A percentile compares a stretch with the other conserved stretches of the same genome.
Evolutionary conservation across 1,140 invertebrate species (phyloP).

Genomic region (Drosophila baimaii): DNA sequence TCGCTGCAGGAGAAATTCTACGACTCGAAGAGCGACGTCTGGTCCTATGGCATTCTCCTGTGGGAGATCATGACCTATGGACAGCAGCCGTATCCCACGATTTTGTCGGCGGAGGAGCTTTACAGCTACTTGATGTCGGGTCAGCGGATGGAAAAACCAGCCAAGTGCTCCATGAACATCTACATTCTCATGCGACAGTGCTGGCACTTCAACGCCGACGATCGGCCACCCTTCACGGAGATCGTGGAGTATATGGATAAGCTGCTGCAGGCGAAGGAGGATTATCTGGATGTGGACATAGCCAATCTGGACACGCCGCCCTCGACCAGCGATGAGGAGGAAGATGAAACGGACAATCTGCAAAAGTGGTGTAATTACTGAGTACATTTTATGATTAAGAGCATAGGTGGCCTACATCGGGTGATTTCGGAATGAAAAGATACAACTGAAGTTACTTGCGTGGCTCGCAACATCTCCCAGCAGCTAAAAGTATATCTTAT

Average conservation of each 20-base stretch:
- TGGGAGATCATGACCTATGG: constrained; percentile 98
- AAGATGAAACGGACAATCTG: constrained; percentile 82
- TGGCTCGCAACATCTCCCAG: too few species aligned
- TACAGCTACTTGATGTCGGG: constrained; percentile 94
- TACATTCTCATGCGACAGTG: constrained; percentile 97
- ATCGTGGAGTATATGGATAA: constrained; percentile 95
- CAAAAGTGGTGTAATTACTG: constrained; percentile 71
- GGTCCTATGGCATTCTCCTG: constrained; percentile 96
- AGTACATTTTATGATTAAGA: not conserved
- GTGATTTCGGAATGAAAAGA: too few species aligned
- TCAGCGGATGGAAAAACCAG: constrained; percentile 97
- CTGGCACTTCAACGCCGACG: constrained; percentile 95
- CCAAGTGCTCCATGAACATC: constrained; percentile 95
- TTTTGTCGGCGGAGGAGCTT: constrained; percentile 90
- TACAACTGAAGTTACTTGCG: not conserved
- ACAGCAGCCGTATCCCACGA: constrained; percentile 94
- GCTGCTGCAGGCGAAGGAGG: constrained; percentile 94
- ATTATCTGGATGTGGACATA: constrained; percentile 94
- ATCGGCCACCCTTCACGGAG: constrained; percentile 94
- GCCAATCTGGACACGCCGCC: constrained; percentile 93
- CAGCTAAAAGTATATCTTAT: not conserved
- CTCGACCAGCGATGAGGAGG: constrained; percentile 90
- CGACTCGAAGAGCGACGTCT: constrained; percentile 98
- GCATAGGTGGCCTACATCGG: too few species aligned
- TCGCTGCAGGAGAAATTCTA: constrained; percentile 97